Conservation (phyloP, 1,140 invertebrate genomes). For the Apis mellifera region DNA sequence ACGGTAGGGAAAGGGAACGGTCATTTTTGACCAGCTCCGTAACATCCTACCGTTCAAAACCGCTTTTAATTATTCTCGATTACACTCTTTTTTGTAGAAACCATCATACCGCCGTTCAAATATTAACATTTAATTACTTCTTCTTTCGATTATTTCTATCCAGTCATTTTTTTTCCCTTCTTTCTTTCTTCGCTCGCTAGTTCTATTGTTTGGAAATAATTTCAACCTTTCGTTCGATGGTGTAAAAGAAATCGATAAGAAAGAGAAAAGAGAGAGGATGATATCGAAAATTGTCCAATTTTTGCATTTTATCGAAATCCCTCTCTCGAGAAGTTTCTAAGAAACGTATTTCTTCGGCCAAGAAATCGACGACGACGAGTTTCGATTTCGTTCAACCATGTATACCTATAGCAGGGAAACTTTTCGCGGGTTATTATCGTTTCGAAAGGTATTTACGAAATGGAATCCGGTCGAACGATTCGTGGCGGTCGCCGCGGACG, state of each 20-base stretch:
- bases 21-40: neutral
- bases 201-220: neutral
- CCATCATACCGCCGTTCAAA: neutral
- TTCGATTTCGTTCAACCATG: neutral
- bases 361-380: neutral
- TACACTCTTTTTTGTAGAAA: neutral
- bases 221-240: too few relatives aligned
- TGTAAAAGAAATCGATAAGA: too few relatives aligned
- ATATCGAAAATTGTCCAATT: neutral
- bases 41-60: conserved; percentile 3
- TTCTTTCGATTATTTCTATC: too few relatives aligned
- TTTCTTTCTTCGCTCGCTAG: too few relatives aligned
- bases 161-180: too few relatives aligned
- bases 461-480: conserved; percentile 67
- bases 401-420: neutral
- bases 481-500: conserved; percentile 61
- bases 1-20: neutral
- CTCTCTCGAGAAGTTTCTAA: neutral
- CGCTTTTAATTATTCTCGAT: conserved; percentile 18
- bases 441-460: conserved; percentile 47
- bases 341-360: neutral
- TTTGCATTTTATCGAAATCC: neutral
- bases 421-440: conserved; percentile 42
- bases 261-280: too few relatives aligned
- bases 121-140: conserved; percentile 33